Evolutionary conservation across 2,888 invertebrate genomes (phyloP), one percentile per base, ranked within the genome.

Genomic region (Cephus pygmeus): DNA sequence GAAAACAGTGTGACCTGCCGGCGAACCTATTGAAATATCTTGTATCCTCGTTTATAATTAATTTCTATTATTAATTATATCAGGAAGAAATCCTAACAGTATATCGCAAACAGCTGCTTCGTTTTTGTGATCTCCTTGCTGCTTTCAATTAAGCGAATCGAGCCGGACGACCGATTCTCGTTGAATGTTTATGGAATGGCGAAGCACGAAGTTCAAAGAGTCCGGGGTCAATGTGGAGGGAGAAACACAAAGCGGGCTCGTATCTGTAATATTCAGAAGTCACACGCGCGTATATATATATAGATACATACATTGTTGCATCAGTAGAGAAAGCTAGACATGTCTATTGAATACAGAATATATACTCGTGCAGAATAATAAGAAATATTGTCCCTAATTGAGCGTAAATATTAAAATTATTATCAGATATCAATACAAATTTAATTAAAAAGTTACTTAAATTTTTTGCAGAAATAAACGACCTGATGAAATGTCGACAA

Each of bases 401-500:
- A 23, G 56, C 23, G 23, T 56, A 15, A 23, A 56, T 56, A 23
- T 6, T 23, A 9, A 9, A 56, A 56, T 23, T 23, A 9, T 23
- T 23, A 9, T 56, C 23, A 23, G 23, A 56, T 23, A 1, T 40
- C 0, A 23, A 23, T 56, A 23, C 23, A 2, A 56, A 9, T 56
- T 56, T 56, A 56, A 56, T 56, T 56, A 56, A 3, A 56, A 56
- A 23, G 2, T 6, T 56, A 9, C 9, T 23, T 23, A 23, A 1
- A 9, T 23, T 23, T 56, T 56, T 77, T 69, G 9, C 77, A 77
- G 78, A 73, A 40, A 36, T 34, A 31, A 73, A 34, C 36, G 73
- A 76, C 31, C 23, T 73, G 31, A 40, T 35, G 31, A 89, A 89
- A 77, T 91, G 90, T 78, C 88, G 83, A 33, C 89, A 89, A 34